Evolutionary conservation across 2,888 invertebrate genomes (phyloP), one percentile per base, ranked within the genome.

Genomic region (Rapana venosa): DNA sequence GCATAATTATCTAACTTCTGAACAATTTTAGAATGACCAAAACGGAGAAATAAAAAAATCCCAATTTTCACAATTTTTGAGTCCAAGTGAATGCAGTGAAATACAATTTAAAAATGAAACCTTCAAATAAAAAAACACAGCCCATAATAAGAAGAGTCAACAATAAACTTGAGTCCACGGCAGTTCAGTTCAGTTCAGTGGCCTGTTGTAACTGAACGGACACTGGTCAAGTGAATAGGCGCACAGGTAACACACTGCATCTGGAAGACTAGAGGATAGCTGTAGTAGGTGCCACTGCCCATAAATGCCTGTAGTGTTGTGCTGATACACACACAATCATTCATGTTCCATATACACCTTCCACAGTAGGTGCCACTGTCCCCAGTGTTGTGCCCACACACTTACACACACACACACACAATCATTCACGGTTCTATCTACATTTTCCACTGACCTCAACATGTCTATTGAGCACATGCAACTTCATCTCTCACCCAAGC

Each of bases 131-230:
- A 15, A 74, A 47, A 11, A 74, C 26, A n/a, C 74, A 74, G 26
- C 26, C 26, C 2, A n/a, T n/a, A n/a, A 35, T 26, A 26, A n/a
- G n/a, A 74, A 32, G 35, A 32, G 30, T 32, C 32, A 32, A 32
- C 77, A 79, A 79, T 79, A 1, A 32, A 32, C 32, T 79, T 32
- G 77, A 79, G 15, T 32, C 77, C 32, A 79, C 32, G 32, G 13
- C 32, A 79, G 77, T 79, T 79, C n/a, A 74, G 77, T 79, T 79
- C n/a, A 74, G 74, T 74, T n/a, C 22, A 26, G n/a, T n/a, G 74
- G 32, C 47, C 47, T 47, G 32, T 79, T 20, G 5, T 32, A 79
- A n/a, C n/a, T 15, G 77, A 15, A 15, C 77, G 5, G 77, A 32
- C 77, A 79, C 35, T 32, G 32, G 32, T 79, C 32, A 32, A 32